Percentiles rank a stretch among this genome's conserved stretches.
Evolutionary conservation across 2,113 vertebrate genomes (phyloP).

Genomic region (Echinops telfairi): DNA sequence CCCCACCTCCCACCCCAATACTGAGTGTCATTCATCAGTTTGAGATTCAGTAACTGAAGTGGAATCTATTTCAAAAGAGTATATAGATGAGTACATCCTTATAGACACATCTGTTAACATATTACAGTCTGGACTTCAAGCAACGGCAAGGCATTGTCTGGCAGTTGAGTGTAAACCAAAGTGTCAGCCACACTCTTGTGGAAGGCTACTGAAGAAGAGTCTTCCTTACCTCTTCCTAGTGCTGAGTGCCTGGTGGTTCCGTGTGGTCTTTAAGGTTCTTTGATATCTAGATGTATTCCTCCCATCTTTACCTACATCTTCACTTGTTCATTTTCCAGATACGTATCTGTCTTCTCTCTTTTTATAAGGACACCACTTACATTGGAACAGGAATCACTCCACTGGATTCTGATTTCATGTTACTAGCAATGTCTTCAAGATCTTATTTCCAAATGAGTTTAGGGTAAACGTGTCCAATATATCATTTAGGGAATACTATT

Average conservation of each 20-base stretch:
- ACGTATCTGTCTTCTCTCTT: not conserved
- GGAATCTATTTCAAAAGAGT: not conserved
- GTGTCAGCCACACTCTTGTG: not conserved
- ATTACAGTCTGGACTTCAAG: not conserved
- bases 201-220: not conserved
- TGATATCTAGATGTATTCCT: too few species aligned
- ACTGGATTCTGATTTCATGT: not conserved
- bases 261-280: not conserved
- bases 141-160: not conserved
- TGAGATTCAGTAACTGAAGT: not conserved
- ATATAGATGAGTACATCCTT: not conserved
- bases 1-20: not conserved
- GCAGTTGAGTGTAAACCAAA: not conserved
- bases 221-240: not conserved
- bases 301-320: not conserved
- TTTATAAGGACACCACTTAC: not conserved
- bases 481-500: not conserved
- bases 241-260: not conserved
- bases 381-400: not conserved
- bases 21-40: not conserved
- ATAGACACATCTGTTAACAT: not conserved
- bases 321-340: not conserved
- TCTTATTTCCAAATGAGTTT: not conserved
- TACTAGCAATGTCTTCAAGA: not conserved
- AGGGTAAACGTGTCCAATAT: not conserved